Conservation (phyloP, 1,140 invertebrate species). For the Camponotus pennsylvanicus region DNA sequence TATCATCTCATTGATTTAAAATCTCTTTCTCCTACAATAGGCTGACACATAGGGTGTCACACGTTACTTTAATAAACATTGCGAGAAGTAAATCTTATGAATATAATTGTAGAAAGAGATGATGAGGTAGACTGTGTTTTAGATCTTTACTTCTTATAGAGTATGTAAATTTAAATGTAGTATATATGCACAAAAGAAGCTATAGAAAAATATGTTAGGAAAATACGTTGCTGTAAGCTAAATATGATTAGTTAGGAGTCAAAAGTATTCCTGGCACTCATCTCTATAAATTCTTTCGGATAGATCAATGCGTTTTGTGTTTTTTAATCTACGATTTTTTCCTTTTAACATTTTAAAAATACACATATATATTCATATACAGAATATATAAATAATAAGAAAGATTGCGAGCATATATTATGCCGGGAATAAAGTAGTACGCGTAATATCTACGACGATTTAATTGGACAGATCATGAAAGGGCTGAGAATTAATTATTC, state of each 20-base stretch:
- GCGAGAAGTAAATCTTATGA: background rate
- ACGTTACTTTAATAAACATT: slow-evolving; percentile 6
- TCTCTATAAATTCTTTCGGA: background rate
- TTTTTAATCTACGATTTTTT: background rate
- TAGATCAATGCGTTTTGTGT: background rate
- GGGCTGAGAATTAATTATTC: slow-evolving; percentile 29
- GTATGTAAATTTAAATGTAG: slow-evolving; percentile 12
- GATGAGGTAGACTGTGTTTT: slow-evolving; percentile 12
- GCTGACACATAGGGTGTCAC: slow-evolving; percentile 2
- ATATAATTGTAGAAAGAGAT: background rate
- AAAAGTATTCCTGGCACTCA: slow-evolving; percentile 4
- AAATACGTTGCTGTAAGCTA: slow-evolving; percentile 10
- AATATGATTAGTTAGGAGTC: slow-evolving; percentile 10
- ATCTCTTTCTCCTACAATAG: background rate
- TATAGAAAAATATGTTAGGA: slow-evolving; percentile 20
- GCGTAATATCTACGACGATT: background rate
- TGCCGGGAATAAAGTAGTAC: background rate
- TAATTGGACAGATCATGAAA: slow-evolving; percentile 12
- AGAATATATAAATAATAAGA: slow-evolving; percentile 12
- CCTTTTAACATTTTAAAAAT: background rate
- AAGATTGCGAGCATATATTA: background rate
- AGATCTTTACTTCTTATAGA: background rate
- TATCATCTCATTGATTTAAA: background rate
- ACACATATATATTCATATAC: background rate
- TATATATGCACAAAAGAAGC: background rate